A percentile compares a stretch with the other conserved stretches of the same genome.
These are phyloP conservation scores for Calliphora vicina DNA, from an alignment of 1,140 invertebrate species.

Conservation along the genomic window DNA sequence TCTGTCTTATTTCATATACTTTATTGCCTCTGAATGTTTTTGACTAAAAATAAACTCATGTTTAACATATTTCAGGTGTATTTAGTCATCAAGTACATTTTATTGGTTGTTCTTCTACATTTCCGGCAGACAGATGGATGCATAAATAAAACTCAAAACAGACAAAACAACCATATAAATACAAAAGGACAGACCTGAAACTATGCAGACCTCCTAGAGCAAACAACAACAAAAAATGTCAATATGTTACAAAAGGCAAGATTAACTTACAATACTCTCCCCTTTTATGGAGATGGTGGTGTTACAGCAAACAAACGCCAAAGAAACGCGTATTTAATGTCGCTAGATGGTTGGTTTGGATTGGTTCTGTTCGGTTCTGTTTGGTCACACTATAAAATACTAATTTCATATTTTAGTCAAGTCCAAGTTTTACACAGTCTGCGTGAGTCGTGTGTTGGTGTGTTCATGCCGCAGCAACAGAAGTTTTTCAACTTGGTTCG, in stretches of 20 bases:
- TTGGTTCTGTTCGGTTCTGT: neutral
- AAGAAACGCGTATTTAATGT: neutral
- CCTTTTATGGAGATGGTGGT: neutral
- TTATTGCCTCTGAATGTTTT: neutral
- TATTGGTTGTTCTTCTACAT: neutral
- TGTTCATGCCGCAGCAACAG: neutral
- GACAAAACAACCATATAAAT: neutral
- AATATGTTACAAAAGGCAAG: neutral
- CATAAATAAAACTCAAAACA: neutral
- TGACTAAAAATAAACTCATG: neutral
- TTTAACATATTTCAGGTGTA: neutral
- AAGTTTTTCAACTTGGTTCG: neutral
- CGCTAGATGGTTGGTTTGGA: neutral
- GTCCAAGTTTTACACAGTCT: conserved; percentile 11
- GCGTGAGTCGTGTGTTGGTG: neutral
- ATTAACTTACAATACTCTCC: neutral
- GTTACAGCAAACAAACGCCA: neutral
- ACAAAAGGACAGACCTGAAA: neutral
- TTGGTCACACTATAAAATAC: conserved; percentile 4
- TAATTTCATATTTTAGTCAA: conserved; percentile 33
- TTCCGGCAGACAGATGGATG: neutral
- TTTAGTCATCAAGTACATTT: neutral
- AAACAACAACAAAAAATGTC: no score
- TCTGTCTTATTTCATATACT: neutral
- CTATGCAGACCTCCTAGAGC: neutral